Conservation (phyloP, 2,113 vertebrate genomes). For the Numida meleagris region DNA sequence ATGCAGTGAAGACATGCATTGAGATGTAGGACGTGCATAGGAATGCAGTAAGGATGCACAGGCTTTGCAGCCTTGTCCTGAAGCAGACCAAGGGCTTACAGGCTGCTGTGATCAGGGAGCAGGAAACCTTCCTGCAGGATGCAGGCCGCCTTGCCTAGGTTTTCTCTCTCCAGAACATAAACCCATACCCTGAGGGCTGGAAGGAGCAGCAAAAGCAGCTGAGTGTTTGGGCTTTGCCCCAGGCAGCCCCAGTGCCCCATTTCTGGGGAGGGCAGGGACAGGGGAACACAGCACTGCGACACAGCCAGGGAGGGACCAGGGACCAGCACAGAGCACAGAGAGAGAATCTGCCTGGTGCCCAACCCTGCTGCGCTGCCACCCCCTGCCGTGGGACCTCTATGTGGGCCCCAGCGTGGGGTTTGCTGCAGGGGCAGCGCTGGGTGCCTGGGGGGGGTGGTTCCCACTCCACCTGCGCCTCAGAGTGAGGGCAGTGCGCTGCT, state of each 20-base stretch:
- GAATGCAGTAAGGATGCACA: not conserved
- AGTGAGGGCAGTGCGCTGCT: not conserved
- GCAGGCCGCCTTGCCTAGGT: accelerated
- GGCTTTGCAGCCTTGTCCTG: not conserved
- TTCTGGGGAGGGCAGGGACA: not conserved
- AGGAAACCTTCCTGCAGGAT: not conserved
- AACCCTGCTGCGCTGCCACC: not conserved
- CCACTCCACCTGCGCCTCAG: accelerated
- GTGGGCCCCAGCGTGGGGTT: accelerated
- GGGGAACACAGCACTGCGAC: no score
- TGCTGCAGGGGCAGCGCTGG: accelerated
- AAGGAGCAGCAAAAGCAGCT: not conserved
- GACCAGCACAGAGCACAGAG: no score
- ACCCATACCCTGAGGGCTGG: not conserved
- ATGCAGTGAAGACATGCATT: accelerated
- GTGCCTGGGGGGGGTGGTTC: not conserved
- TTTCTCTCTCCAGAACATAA: not conserved
- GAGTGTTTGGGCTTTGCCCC: not conserved
- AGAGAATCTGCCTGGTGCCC: not conserved
- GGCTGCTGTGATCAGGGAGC: not conserved
- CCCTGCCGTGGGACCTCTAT: not conserved
- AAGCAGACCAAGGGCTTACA: not conserved
- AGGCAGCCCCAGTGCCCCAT: not conserved
- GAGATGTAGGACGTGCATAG: not conserved
- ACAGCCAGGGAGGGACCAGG: not conserved